Percentiles rank a stretch among this genome's conserved stretches.
Conservation (phyloP, 1,140 invertebrate species). For the Zaprionus ornatus region DNA sequence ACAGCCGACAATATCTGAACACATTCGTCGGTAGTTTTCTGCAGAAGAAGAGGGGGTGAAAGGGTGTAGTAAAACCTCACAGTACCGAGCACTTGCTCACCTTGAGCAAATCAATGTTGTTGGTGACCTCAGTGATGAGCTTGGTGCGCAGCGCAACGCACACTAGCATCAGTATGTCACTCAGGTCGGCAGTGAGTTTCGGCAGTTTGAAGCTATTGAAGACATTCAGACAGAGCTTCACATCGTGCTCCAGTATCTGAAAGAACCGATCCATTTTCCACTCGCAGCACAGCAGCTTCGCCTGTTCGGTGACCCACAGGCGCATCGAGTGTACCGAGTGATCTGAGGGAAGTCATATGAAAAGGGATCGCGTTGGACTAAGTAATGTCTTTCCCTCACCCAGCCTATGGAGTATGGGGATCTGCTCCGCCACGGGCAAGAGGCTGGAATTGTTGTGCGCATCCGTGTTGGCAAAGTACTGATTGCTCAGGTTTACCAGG, state of each 20-base stretch:
- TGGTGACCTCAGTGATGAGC: slow-evolving; percentile 89
- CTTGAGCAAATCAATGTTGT: slow-evolving; percentile 89
- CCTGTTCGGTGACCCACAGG: slow-evolving; percentile 89
- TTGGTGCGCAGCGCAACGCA: slow-evolving; percentile 91
- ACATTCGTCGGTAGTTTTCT: slow-evolving; percentile 89
- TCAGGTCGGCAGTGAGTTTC: slow-evolving; percentile 84
- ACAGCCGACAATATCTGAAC: slow-evolving; percentile 88
- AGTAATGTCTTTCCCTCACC: slow-evolving; percentile 76
- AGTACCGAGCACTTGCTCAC: slow-evolving; percentile 78
- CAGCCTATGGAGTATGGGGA: slow-evolving; percentile 90
- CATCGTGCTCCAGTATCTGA: slow-evolving; percentile 86
- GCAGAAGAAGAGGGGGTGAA: not conserved
- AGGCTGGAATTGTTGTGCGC: slow-evolving; percentile 85
- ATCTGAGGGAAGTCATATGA: slow-evolving; percentile 83
- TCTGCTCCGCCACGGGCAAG: slow-evolving; percentile 91
- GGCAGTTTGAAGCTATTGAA: slow-evolving; percentile 87
- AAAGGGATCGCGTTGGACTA: not conserved
- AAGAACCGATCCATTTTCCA: slow-evolving; percentile 91
- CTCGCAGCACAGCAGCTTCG: slow-evolving; percentile 88
- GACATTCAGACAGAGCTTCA: slow-evolving; percentile 87
- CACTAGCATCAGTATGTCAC: slow-evolving; percentile 85
- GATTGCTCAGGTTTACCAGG: slow-evolving; percentile 74
- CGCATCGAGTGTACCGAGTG: slow-evolving; percentile 90
- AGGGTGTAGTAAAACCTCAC: not conserved
- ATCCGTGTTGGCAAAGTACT: slow-evolving; percentile 71